These are phyloP conservation scores for Nanorana parkeri DNA, from an alignment of 2,113 vertebrate genomes.

Conservation along the genomic window DNA sequence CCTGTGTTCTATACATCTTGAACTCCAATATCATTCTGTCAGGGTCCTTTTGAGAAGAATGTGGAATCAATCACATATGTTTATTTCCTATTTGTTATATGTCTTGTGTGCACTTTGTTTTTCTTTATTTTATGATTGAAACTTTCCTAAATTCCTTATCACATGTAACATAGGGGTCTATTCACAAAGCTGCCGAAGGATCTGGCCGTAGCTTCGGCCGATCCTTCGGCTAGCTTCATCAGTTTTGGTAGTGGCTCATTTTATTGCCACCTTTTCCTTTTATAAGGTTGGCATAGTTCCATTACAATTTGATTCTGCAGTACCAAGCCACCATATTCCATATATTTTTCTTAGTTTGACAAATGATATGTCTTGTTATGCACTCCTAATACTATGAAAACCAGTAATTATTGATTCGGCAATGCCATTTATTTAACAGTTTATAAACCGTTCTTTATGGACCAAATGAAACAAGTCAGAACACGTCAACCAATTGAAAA, in stretches of 20 bases:
- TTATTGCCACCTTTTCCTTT: not conserved
- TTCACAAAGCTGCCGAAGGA: too few relatives aligned
- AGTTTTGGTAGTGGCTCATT: not conserved
- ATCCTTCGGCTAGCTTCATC: too few relatives aligned
- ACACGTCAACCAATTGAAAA: not conserved
- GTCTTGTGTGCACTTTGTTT: not conserved
- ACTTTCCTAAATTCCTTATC: not conserved
- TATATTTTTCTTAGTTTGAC: not conserved
- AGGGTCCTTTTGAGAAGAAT: constrained; percentile 4
- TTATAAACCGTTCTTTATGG: not conserved
- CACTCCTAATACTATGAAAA: not conserved
- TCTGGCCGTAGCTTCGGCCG: too few relatives aligned
- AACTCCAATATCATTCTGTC: constrained; percentile 2
- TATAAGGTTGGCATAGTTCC: not conserved
- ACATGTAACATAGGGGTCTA: not conserved
- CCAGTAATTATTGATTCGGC: not conserved
- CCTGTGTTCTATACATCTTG: not conserved
- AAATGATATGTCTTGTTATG: not conserved
- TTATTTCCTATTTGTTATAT: not conserved
- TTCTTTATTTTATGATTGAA: constrained; percentile 15
- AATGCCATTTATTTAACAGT: not conserved
- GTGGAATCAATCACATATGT: not conserved
- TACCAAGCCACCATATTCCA: not conserved
- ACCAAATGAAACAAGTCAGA: not conserved
- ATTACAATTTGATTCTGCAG: not conserved